Evolutionary conservation across 2,113 vertebrate species (phyloP).

Genomic region (Hymenochirus boettgeri): DNA sequence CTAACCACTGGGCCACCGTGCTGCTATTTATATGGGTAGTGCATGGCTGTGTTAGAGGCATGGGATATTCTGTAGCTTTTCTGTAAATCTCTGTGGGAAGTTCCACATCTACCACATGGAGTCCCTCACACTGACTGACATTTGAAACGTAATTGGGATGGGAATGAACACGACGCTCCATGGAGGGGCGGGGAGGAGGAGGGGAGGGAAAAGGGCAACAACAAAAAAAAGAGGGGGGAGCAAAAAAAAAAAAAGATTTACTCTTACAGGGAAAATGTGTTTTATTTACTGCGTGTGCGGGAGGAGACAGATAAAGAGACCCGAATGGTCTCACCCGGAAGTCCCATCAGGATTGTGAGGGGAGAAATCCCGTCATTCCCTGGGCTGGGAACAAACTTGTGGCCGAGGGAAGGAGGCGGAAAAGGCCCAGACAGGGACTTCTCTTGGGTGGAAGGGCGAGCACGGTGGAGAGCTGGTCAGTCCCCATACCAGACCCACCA

Average conservation of each 20-base stretch:
- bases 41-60: too few species aligned
- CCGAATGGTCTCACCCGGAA: neutral
- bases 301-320: neutral
- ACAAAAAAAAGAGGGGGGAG: constrained; percentile 1
- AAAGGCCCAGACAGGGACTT: neutral
- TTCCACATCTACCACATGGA: too few species aligned
- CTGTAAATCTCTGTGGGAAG: too few species aligned
- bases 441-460: constrained; percentile 5
- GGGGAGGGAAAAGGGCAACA: neutral
- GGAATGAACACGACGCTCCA: constrained; percentile 12
- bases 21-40: too few species aligned
- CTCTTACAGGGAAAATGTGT: constrained; percentile 8
- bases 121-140: too few species aligned
- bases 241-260: constrained; percentile 11
- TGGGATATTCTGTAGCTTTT: too few species aligned
- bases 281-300: neutral
- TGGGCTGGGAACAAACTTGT: constrained; percentile 5
- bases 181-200: constrained; percentile 10
- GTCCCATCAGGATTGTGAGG: neutral
- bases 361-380: neutral
- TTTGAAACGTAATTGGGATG: constrained; percentile 14
- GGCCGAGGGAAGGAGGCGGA: constrained; percentile 15
- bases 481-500: neutral
- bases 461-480: constrained; percentile 17
- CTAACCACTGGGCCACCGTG: too few species aligned